Conservation (phyloP, 2,797 vertebrate genomes). For the Gymnoscopelus microlampas region DNA sequence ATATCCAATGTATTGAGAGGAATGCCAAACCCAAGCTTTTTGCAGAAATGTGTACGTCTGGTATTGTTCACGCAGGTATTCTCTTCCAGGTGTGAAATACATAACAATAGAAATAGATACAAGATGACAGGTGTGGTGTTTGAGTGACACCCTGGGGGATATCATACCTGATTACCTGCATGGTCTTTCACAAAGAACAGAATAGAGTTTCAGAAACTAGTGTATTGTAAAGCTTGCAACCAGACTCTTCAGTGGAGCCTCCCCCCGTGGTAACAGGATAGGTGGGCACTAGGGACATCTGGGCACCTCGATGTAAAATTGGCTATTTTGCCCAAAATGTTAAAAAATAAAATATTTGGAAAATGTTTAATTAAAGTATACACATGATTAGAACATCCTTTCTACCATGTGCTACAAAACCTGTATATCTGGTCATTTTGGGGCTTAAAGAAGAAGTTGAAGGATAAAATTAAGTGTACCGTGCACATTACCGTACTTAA, state of each 20-base stretch:
- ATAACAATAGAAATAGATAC: slow-evolving; percentile 43
- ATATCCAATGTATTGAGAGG: neutral
- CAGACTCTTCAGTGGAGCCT: neutral
- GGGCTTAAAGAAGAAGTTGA: too few species aligned
- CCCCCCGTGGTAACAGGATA: neutral
- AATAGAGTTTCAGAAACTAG: slow-evolving; percentile 36
- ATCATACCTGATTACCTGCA: neutral
- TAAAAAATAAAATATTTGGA: too few species aligned
- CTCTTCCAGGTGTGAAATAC: slow-evolving; percentile 36
- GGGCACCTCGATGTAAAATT: too few species aligned
- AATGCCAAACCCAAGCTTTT: slow-evolving; percentile 4
- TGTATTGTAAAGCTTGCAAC: slow-evolving; percentile 13
- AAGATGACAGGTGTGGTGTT: slow-evolving; percentile 20
- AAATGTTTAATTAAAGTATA: too few species aligned
- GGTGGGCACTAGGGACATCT: too few species aligned
- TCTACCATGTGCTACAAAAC: too few species aligned
- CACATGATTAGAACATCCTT: too few species aligned
- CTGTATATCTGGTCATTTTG: too few species aligned
- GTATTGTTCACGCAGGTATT: slow-evolving; percentile 21
- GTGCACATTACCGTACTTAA: too few species aligned
- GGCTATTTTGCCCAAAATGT: too few species aligned
- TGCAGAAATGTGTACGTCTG: neutral
- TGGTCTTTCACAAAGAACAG: slow-evolving; percentile 30
- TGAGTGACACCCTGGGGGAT: slow-evolving; percentile 39
- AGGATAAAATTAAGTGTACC: too few species aligned